phyloP scores from a whole-genome alignment of 2,888 invertebrate genomes.

The Harmothoe impar region DNA sequence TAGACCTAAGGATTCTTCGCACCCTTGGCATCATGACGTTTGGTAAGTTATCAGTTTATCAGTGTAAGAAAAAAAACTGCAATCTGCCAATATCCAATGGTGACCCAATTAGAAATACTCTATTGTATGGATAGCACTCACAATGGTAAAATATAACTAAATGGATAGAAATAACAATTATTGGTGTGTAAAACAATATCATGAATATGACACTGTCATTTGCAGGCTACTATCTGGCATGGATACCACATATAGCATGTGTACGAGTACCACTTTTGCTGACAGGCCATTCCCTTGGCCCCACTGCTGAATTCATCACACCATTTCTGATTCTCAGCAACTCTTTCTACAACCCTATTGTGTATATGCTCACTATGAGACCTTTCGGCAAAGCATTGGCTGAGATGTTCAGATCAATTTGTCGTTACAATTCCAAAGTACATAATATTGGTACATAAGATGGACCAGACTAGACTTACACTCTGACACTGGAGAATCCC shows the following conservation, averaged over 20 bases:
- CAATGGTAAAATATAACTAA: too few relatives aligned
- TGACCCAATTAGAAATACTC: too few relatives aligned
- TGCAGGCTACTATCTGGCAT: background rate
- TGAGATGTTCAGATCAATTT: background rate
- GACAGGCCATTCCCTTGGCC: background rate
- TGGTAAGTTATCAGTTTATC: background rate
- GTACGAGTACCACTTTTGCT: background rate
- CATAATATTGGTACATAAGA: too few relatives aligned
- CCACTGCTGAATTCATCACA: conserved; percentile 11
- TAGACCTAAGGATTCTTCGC: background rate
- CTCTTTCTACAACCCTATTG: background rate
- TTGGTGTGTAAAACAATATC: too few relatives aligned
- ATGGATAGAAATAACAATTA: too few relatives aligned
- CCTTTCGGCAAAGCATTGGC: background rate
- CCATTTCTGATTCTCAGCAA: background rate
- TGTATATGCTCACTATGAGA: background rate
- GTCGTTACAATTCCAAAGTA: background rate
- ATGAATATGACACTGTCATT: too few relatives aligned
- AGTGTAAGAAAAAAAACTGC: too few relatives aligned
- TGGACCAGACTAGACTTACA: too few relatives aligned
- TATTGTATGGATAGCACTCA: too few relatives aligned
- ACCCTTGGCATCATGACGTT: background rate
- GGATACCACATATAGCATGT: conserved; percentile 18
- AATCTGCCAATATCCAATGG: too few relatives aligned
- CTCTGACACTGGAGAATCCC: too few relatives aligned